These are phyloP conservation scores for Drosophila kohkoa DNA, from an alignment of 1,140 invertebrate species.

Conservation along the genomic window DNA sequence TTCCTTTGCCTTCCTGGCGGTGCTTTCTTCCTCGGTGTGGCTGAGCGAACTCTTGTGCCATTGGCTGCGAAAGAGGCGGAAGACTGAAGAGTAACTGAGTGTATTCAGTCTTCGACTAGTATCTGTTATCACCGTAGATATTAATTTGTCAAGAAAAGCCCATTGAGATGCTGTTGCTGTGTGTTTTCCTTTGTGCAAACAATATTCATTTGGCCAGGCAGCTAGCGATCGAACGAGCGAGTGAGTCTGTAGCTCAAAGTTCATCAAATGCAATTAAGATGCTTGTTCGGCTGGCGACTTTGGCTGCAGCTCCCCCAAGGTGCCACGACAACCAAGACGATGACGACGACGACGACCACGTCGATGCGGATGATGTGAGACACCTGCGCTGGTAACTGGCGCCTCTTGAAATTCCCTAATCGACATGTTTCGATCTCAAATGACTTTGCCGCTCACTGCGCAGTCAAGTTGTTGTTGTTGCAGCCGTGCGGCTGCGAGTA, in stretches of 20 bases:
- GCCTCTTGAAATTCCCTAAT: conserved; percentile 84
- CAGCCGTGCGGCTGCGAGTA: conserved; percentile 48
- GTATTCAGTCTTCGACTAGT: background rate
- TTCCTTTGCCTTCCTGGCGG: too few species aligned
- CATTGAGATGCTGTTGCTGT: conserved; percentile 4
- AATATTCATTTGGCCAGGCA: conserved; percentile 46
- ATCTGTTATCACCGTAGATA: conserved; percentile 6
- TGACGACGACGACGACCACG: conserved; percentile 14
- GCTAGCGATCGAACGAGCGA: too few species aligned
- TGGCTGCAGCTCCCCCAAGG: conserved; percentile 62
- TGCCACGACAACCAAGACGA: conserved; percentile 39
- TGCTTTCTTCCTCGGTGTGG: too few species aligned
- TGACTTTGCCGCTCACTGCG: conserved; percentile 63
- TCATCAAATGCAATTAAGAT: conserved; percentile 84
- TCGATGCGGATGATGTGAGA: conserved; percentile 59
- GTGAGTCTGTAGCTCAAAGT: conserved; percentile 72
- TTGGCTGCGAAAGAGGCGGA: too few species aligned
- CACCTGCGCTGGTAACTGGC: conserved; percentile 78
- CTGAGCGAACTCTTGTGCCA: too few species aligned
- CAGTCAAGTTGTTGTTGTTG: conserved; percentile 19
- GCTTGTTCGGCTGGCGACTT: conserved; percentile 64
- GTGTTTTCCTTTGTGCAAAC: conserved; percentile 57
- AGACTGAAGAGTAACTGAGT: background rate
- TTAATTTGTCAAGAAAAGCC: conserved; percentile 31
- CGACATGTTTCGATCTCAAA: conserved; percentile 84